A percentile compares a stretch with the other conserved stretches of the same genome.
Conservation (phyloP, 92 coral and sea anemone species). For the Zoanthus sociatus region DNA sequence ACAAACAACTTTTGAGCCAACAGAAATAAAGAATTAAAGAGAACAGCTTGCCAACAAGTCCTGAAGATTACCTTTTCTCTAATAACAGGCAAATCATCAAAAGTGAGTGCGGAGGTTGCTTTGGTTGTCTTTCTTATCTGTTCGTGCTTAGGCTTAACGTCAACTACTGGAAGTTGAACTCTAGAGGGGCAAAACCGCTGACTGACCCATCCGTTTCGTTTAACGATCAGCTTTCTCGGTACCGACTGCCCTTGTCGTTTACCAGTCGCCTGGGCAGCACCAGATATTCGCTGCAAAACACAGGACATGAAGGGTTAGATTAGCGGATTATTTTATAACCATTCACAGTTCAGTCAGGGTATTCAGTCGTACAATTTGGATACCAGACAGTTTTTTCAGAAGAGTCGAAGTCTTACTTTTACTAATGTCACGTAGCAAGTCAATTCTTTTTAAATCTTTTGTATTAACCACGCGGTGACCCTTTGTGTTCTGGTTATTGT, state of each 20-base stretch:
- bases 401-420: no score
- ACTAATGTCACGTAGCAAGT: no score
- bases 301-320: no score
- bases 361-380: not conserved
- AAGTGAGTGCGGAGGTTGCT: slow-evolving; percentile 58
- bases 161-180: slow-evolving; percentile 79
- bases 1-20: not conserved
- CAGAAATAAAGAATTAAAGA: not conserved
- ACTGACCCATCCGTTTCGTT: slow-evolving; percentile 87
- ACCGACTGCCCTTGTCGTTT: slow-evolving; percentile 34
- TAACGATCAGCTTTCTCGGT: slow-evolving; percentile 40
- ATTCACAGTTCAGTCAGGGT: no score
- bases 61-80: slow-evolving; percentile 79
- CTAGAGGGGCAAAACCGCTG: slow-evolving; percentile 80
- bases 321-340: no score
- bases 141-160: slow-evolving; percentile 56
- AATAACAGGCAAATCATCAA: slow-evolving; percentile 90
- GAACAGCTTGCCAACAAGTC: no score
- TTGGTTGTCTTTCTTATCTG: slow-evolving; percentile 36
- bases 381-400: not conserved
- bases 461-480: no score
- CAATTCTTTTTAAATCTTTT: no score
- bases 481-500: no score
- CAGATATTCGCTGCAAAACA: slow-evolving; percentile 34
- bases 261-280: slow-evolving; percentile 37